A percentile compares a stretch with the other conserved stretches of the same genome.
These are phyloP conservation scores for Diploscapter pachys DNA, from an alignment of 1,140 invertebrate species.

Conservation along the genomic window DNA sequence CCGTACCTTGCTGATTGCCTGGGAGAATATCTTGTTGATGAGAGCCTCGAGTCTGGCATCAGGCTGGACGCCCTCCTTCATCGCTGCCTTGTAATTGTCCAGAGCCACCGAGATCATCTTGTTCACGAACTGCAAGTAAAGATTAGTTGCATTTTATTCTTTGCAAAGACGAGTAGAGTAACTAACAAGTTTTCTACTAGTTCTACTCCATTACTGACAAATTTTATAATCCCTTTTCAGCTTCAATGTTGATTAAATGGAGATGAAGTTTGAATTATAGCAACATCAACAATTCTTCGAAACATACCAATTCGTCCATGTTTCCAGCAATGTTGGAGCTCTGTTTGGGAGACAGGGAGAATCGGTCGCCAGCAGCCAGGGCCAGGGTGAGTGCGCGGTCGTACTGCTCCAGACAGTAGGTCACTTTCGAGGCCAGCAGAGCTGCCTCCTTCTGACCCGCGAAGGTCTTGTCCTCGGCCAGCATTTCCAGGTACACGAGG, in stretches of 20 bases:
- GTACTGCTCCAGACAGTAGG: conserved; percentile 53
- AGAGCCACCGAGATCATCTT: conserved; percentile 63
- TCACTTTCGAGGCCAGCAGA: conserved; percentile 85
- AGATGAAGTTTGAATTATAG: too few species aligned
- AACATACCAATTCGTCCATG: conserved; percentile 45
- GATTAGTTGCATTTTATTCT: conserved; percentile 71
- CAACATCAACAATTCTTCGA: not conserved
- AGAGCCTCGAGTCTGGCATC: conserved; percentile 86
- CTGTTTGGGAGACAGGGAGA: conserved; percentile 79
- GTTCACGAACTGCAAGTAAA: conserved; percentile 83
- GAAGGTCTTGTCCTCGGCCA: conserved; percentile 87
- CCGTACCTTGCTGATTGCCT: conserved; percentile 58
- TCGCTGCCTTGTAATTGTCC: conserved; percentile 60
- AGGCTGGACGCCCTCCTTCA: conserved; percentile 62
- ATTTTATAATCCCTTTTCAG: too few species aligned
- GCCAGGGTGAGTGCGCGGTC: conserved; percentile 44
- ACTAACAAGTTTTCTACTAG: too few species aligned
- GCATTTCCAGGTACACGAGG: conserved; percentile 51
- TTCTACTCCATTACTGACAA: too few species aligned
- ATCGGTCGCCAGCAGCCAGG: conserved; percentile 44
- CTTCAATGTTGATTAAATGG: too few species aligned
- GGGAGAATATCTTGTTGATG: conserved; percentile 92
- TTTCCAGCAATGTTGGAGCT: conserved; percentile 81
- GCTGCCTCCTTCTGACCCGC: conserved; percentile 83
- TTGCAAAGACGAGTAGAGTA: conserved; percentile 37